A percentile compares a stretch with the other conserved stretches of the same genome.
Conservation (phyloP, 1,140 invertebrate species). For the Eufriesea mexicana region DNA sequence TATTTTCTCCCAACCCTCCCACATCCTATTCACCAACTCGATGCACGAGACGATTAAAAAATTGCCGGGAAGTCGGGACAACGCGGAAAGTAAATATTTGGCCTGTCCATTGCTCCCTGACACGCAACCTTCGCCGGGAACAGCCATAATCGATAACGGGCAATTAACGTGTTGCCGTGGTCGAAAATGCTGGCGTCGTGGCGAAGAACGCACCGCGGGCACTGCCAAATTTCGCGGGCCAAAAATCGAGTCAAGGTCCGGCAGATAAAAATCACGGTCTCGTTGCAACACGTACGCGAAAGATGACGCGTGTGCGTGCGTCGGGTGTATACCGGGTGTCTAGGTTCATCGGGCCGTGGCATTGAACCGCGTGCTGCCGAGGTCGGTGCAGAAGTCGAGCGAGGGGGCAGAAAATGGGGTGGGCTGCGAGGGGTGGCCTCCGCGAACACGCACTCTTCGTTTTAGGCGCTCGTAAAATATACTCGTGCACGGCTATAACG, state of each 20-base stretch:
- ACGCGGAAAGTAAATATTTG: too few species aligned
- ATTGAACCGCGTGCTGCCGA: constrained; percentile 54
- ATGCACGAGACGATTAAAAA: too few species aligned
- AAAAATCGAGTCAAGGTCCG: constrained; percentile 66
- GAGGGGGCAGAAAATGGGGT: constrained; percentile 31
- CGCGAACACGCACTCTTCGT: constrained; percentile 4
- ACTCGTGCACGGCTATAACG: too few species aligned
- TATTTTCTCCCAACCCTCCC: too few species aligned
- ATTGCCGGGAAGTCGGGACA: too few species aligned
- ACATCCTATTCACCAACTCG: too few species aligned
- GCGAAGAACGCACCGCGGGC: too few species aligned
- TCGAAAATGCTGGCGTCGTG: too few species aligned
- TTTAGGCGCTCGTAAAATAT: neutral
- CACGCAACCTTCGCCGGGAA: neutral
- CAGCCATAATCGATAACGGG: neutral
- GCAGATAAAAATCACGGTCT: constrained; percentile 48
- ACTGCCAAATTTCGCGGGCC: constrained; percentile 32
- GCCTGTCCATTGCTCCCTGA: too few species aligned
- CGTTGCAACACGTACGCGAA: neutral
- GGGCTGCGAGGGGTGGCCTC: constrained; percentile 1
- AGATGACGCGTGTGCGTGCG: neutral
- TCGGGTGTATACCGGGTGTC: constrained; percentile 27
- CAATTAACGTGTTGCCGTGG: neutral
- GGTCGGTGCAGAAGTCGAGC: constrained; percentile 15
- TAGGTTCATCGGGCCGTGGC: constrained; percentile 56